Evolutionary conservation across 1,140 invertebrate species (phyloP), one percentile per base, ranked within the genome.

Genomic region (Rhagoletis pomonella): DNA sequence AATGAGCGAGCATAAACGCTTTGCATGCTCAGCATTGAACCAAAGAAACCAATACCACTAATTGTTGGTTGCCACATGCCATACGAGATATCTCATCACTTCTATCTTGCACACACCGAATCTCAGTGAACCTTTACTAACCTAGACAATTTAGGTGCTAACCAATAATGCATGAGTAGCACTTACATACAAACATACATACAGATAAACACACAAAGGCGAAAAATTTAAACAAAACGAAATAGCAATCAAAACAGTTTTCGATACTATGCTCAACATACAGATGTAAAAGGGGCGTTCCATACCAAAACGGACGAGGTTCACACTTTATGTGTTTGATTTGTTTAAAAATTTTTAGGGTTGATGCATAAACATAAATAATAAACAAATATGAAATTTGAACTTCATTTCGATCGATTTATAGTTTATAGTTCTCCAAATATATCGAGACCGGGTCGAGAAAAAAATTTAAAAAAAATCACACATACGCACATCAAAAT

Each of bases 41-140:
- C 69, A 44, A 73, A 73, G 69, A 42, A 73, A 73, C 42, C 69
- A 47, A 73, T 10, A 14, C 69, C 44, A 73, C 69, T 73, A 73
- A 73, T 73, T 73, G 69, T 73, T n/a, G 44, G 69, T 50, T 44
- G 29, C 42, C 10, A 47, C 42, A 73, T 44, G 69, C 69, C 17
- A 73, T 44, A 7, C 44, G 9, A 9, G 44, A 17, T n/a, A 73
- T 44, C 69, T 47, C 69, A 73, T 7, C 69, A 47, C 44, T 73
- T 73, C 3, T 29, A 73, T 47, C 14, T 73, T 47, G 29, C 42
- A 47, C 17, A 73, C 14, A 19, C 64, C n/a, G 17, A 47, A 42
- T 4, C 42, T 7, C 42, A 73, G 69, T 5, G 10, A n/a, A 14
- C 17, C 29, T 39, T 50, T 47, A 14, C 10, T 17, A 17, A 47